Conservation (phyloP, 2,888 invertebrate genomes). For the Brachypalpus laphriformis region DNA sequence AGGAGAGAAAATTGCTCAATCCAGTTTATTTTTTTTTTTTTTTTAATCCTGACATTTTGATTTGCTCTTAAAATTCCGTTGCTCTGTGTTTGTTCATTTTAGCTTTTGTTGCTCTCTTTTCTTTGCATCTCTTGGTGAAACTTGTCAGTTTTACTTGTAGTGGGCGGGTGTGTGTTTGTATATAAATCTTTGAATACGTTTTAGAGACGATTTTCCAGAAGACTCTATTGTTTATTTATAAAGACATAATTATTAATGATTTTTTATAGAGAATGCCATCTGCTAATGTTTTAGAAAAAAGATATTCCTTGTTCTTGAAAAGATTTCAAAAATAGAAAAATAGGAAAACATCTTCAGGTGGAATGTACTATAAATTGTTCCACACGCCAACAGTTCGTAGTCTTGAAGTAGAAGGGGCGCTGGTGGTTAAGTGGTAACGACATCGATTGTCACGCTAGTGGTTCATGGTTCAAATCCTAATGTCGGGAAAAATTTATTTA, state of each 20-base stretch:
- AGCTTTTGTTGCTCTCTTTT: conserved; percentile 16
- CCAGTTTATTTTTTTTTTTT: neutral
- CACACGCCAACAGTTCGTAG: no score
- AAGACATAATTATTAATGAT: neutral
- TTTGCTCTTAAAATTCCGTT: conserved; percentile 16
- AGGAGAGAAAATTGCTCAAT: conserved; percentile 5
- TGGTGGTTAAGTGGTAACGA: no score
- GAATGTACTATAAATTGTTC: neutral
- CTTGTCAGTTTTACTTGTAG: conserved; percentile 54
- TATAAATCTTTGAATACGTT: neutral
- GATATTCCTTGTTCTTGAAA: neutral
- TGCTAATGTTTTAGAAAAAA: neutral
- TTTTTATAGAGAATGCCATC: neutral
- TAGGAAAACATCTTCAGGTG: neutral
- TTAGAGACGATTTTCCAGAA: neutral
- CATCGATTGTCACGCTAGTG: no score
- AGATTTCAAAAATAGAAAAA: neutral
- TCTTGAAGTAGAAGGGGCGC: no score
- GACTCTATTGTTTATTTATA: neutral
- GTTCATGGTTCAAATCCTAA: no score
- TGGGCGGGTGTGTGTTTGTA: neutral
- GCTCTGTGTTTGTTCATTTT: conserved; percentile 22
- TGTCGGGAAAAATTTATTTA: no score
- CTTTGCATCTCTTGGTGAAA: neutral
- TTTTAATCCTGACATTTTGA: neutral